Percentiles rank a stretch among this genome's conserved stretches.
phyloP scores from a whole-genome alignment of 2,888 invertebrate genomes.

The Hirtodrosophila trivittata region DNA sequence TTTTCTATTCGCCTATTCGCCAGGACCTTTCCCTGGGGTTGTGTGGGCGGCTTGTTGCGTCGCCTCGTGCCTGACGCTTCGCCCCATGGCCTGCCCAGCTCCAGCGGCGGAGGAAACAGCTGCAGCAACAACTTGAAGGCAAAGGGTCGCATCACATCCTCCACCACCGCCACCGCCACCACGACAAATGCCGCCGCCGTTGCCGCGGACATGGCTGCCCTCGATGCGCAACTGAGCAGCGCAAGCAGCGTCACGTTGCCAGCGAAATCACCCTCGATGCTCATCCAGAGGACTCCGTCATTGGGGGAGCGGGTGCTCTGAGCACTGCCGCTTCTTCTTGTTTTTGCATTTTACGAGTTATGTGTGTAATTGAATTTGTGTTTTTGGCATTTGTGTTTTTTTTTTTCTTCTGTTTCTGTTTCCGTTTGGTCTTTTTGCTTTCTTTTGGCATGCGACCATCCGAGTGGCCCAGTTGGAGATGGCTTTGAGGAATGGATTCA shows the following conservation, averaged over 20 bases:
- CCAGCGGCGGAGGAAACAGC: constrained; percentile 16
- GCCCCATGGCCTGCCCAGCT: constrained; percentile 84
- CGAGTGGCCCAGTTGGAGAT: not conserved
- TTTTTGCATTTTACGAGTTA: constrained; percentile 66
- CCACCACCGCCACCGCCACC: constrained; percentile 26
- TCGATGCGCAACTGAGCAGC: constrained; percentile 65
- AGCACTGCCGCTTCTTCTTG: constrained; percentile 35
- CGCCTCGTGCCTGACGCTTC: constrained; percentile 88
- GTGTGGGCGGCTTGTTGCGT: constrained; percentile 87
- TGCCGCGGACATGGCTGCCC: constrained; percentile 57
- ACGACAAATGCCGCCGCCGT: constrained; percentile 10
- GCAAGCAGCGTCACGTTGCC: constrained; percentile 70
- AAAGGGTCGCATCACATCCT: constrained; percentile 36
- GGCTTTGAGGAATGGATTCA: constrained; percentile 14
- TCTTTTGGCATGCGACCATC: constrained; percentile 34
- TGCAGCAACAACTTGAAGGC: constrained; percentile 15
- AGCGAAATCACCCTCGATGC: constrained; percentile 81
- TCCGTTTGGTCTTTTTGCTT: not conserved
- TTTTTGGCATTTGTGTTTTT: constrained; percentile 61
- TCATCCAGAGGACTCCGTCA: constrained; percentile 83
- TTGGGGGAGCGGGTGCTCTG: constrained; percentile 83
- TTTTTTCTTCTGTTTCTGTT: not conserved
- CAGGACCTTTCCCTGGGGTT: constrained; percentile 90
- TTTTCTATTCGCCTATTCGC: constrained; percentile 67
- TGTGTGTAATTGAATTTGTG: constrained; percentile 74